Evolutionary conservation across 2,888 invertebrate genomes (phyloP), one percentile per base, ranked within the genome.

Genomic region (Cyclophora albipunctata): DNA sequence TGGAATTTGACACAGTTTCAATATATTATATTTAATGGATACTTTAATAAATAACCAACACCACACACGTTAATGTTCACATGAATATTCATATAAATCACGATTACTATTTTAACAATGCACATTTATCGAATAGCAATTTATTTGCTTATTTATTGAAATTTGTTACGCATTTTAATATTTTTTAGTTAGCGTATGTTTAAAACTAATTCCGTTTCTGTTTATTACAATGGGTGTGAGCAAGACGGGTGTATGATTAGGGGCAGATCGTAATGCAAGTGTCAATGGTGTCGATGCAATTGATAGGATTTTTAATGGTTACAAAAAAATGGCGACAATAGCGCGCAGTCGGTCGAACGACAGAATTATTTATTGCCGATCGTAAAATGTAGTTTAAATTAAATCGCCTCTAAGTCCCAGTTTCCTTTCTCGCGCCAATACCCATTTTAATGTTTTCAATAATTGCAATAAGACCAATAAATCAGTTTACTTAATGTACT

Each of bases 31-130:
- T 69, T 63, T 65, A 73, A 64, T 69, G 63, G 63, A 60, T 58
- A 63, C 67, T 68, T 52, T 67, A 71, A 75, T 71, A 73, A 73
- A 71, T 72, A 70, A 62, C 63, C 55, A 69, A 69, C 66, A 63
- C 63, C 60, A 63, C 67, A 68, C 63, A 73, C 73, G 78, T 71
- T 75, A 76, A 74, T 69, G 69, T 62, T 65, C 69, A 74, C 77
- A 83, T 86, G 86, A 86, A 88, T 88, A 88, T 88, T 87, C 87
- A 88, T 86, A 86, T 87, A 87, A 87, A 85, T 88, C 87, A 86
- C 78, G 69, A 81, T 81, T 77, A 78, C 67, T 69, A 70, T 71
- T 62, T 51, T 75, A 80, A 86, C 84, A 84, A 84, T 81, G 68
- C 66, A 63, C 77, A 77, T 84, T 80, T 86, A 87, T 85, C 77